Evolutionary conservation across 2,888 invertebrate species (phyloP), one percentile per base, ranked within the genome.

Genomic region (Ophion ventricosus): DNA sequence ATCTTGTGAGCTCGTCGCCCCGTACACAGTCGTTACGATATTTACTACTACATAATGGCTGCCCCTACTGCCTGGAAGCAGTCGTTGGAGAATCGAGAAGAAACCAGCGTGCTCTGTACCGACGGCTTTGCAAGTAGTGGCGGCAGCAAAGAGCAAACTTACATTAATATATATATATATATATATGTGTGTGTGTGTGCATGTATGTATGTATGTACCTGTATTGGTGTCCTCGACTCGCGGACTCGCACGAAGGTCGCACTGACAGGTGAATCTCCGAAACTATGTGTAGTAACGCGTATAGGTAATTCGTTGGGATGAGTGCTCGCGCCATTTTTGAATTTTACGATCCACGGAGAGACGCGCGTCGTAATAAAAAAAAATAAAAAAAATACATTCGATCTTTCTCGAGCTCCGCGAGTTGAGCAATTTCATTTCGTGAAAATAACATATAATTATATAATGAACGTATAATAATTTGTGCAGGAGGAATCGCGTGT

Each of bases 21-120:
- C 86, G 86, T 87, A 63, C 87, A 90, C 88, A 91, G 93, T 93
- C 91, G 92, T 92, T 93, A 92, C 90, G 91, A 93, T 93, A 93
- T 93, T 93, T 93, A 93, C 92, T 92, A 92, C 92, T 93, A 91
- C 90, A 91, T 93, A 93, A 93, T 93, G 91, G 91, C 89, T 88
- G 90, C 88, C 87, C 87, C 89, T 89, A 88, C 70, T 72, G 54
- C 80, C 81, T 81, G 74, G 81, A 83, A 73, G 82, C 84, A 87
- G 85, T 87, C 88, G 85, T 86, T 82, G 69, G 80, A 74, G 66
- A 78, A 75, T 23, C 57, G 66, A 80, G 87, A 86, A 89, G 88
- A 88, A 90, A 89, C 89, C 78, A 43, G 63, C 70, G 78, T 56
- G 40, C 78, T 70, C 70, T 70, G 78, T 70, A 79, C 78, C 69